A percentile compares a stretch with the other conserved stretches of the same genome.
Conservation (phyloP, 2,888 invertebrate species). For the Agrotis ipsilon region DNA sequence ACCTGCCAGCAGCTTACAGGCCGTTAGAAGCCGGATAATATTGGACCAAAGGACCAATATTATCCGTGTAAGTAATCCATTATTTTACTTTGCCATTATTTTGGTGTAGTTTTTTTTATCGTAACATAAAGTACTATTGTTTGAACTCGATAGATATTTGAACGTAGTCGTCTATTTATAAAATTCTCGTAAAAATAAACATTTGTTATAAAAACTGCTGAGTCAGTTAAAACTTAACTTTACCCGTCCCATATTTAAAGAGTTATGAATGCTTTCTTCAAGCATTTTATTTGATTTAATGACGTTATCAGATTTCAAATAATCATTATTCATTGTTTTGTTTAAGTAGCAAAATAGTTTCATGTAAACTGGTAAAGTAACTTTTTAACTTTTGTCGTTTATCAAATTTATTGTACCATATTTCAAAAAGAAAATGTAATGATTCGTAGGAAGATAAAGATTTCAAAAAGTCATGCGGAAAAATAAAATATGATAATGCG, state of each 20-base stretch:
- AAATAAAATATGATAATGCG: constrained; percentile 67
- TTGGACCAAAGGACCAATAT: not conserved
- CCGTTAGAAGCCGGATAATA: no score
- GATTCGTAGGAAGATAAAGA: constrained; percentile 1
- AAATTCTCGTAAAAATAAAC: not conserved
- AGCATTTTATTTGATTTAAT: constrained; percentile 37
- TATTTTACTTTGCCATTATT: no score
- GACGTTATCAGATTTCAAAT: constrained; percentile 5
- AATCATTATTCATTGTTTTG: not conserved
- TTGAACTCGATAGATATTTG: not conserved
- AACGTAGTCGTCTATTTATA: not conserved
- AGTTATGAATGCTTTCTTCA: constrained; percentile 21
- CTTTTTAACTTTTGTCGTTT: constrained; percentile 1
- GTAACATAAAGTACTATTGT: not conserved
- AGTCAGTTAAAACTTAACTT: constrained; percentile 11
- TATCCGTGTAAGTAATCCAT: no score
- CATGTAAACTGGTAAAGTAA: constrained; percentile 1
- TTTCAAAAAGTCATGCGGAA: constrained; percentile 31
- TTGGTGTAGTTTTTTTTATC: no score
- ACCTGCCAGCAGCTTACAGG: no score
- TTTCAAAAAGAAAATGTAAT: constrained; percentile 2
- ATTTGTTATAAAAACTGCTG: not conserved
- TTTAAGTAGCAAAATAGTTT: not conserved
- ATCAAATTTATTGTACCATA: not conserved
- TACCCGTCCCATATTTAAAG: not conserved